phyloP scores from a whole-genome alignment of 2,113 vertebrate species.

The Ancistrus triradiatus region DNA sequence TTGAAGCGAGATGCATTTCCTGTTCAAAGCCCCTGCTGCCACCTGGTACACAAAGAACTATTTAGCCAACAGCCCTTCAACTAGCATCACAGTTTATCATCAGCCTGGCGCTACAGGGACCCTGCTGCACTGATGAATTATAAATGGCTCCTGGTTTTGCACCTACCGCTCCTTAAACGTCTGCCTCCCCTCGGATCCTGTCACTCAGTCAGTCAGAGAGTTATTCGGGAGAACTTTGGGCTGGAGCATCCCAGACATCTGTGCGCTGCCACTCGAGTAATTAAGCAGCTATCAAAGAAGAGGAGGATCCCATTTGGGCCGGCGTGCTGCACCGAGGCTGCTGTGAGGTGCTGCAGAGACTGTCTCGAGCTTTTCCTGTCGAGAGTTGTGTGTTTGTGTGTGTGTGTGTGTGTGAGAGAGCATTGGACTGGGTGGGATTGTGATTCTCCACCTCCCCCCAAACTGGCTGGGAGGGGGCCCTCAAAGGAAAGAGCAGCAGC shows the following conservation, averaged over 20 bases:
- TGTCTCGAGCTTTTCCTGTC: conserved; percentile 72
- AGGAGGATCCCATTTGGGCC: conserved; percentile 71
- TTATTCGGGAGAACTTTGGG: conserved; percentile 68
- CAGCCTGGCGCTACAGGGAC: conserved; percentile 68
- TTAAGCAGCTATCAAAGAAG: conserved; percentile 77
- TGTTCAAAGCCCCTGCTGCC: conserved; percentile 71
- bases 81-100: conserved; percentile 76
- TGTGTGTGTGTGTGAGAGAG: conserved; percentile 35
- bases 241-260: conserved; percentile 76
- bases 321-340: conserved; percentile 63
- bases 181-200: conserved; percentile 72
- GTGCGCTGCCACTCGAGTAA: conserved; percentile 78
- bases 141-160: conserved; percentile 73
- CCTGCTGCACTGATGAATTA: conserved; percentile 73
- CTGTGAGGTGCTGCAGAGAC: conserved; percentile 67
- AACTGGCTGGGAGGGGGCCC: conserved; percentile 65
- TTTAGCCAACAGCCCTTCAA: conserved; percentile 75
- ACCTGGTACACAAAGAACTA: conserved; percentile 75
- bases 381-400: conserved; percentile 54
- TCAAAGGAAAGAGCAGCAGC: conserved; percentile 66
- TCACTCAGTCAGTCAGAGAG: conserved; percentile 54
- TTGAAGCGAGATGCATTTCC: conserved; percentile 65
- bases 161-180: conserved; percentile 80
- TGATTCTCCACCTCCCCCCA: conserved; percentile 83
- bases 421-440: conserved; percentile 73